Percentiles rank a stretch among this genome's conserved stretches.
Conservation (phyloP, 2,888 invertebrate genomes). For the Ennomos quercinarius region DNA sequence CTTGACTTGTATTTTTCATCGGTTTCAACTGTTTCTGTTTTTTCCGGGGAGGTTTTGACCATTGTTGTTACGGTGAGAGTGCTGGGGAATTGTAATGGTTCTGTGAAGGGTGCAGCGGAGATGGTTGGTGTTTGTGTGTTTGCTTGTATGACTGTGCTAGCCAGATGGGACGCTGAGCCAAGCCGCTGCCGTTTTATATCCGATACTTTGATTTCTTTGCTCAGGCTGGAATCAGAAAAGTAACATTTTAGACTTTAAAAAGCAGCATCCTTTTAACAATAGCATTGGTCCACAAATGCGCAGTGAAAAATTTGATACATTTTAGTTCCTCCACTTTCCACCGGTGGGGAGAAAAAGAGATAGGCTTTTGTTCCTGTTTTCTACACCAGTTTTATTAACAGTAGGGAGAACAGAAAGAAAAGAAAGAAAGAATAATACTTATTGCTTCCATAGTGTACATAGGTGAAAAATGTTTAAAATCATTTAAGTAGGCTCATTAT, state of each 20-base stretch:
- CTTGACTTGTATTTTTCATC: constrained; percentile 53
- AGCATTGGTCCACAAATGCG: no score
- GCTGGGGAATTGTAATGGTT: constrained; percentile 75
- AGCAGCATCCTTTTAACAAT: background rate
- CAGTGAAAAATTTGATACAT: no score
- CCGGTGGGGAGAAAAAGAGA: no score
- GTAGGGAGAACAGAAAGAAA: no score
- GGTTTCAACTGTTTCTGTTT: constrained; percentile 32
- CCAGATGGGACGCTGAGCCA: constrained; percentile 54
- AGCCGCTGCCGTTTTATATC: constrained; percentile 68
- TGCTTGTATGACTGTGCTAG: constrained; percentile 10
- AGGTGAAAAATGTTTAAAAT: no score
- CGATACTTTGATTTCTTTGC: constrained; percentile 69
- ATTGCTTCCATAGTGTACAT: no score
- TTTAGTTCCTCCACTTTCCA: no score
- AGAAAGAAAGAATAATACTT: no score
- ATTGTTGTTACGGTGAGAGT: constrained; percentile 77
- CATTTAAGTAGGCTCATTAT: no score
- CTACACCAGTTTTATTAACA: no score
- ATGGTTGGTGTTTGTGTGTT: constrained; percentile 14
- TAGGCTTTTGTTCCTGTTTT: no score
- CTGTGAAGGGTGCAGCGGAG: constrained; percentile 49
- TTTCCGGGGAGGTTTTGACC: constrained; percentile 48
- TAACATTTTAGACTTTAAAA: background rate
- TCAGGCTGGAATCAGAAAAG: constrained; percentile 65